These are phyloP conservation scores for Bhutanitis thaidina DNA, from an alignment of 2,888 invertebrate species.

Conservation along the genomic window DNA sequence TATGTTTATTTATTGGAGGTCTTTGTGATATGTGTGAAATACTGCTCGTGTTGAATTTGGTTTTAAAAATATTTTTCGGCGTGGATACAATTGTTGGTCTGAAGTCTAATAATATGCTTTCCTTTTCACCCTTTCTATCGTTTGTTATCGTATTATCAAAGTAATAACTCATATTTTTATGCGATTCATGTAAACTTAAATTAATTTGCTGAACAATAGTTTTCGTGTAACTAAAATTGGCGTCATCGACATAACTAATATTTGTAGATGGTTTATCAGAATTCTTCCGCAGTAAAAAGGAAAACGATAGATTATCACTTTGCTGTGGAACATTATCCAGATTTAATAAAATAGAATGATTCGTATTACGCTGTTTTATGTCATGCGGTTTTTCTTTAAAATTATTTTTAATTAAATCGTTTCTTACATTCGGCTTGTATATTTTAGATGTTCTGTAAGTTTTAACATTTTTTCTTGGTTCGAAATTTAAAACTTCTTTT, in stretches of 20 bases:
- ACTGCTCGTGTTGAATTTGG: neutral
- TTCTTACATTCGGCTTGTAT: neutral
- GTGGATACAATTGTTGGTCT: constrained; percentile 49
- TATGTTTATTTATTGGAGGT: constrained; percentile 6
- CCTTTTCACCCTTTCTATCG: constrained; percentile 9
- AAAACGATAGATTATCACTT: neutral
- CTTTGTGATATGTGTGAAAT: neutral
- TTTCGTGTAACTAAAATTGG: neutral
- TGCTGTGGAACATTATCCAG: neutral
- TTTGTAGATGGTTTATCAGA: neutral
- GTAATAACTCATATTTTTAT: neutral
- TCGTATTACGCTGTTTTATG: neutral
- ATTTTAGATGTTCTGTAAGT: neutral
- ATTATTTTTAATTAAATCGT: neutral
- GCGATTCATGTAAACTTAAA: neutral
- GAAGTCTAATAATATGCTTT: constrained; percentile 33
- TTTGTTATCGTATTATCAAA: neutral
- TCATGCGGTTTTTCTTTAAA: neutral
- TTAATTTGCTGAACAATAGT: neutral
- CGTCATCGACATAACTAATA: neutral
- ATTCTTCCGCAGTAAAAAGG: neutral
- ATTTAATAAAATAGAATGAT: neutral
- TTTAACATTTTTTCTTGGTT: constrained; percentile 21
- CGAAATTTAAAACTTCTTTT: constrained; percentile 42
- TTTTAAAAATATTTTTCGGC: constrained; percentile 34